These are phyloP conservation scores for Pyrrhosoma nymphula DNA, from an alignment of 2,888 invertebrate species.

Conservation along the genomic window DNA sequence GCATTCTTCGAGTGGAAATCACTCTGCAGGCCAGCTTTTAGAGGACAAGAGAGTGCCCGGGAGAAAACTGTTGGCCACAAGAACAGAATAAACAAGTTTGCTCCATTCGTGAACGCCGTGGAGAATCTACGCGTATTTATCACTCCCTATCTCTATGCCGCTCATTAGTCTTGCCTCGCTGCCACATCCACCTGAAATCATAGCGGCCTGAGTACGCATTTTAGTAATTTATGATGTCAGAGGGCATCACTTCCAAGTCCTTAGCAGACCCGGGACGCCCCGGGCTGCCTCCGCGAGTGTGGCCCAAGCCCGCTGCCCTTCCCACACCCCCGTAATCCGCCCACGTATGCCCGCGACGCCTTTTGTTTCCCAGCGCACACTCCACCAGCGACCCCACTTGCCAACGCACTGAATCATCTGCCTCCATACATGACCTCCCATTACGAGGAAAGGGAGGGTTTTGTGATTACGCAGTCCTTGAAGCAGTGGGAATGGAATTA, in stretches of 20 bases:
- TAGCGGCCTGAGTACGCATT: conserved; percentile 20
- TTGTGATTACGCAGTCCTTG: background rate
- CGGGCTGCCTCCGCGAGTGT: background rate
- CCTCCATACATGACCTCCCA: conserved; percentile 9
- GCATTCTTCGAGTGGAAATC: background rate
- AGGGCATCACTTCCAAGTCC: conserved; percentile 35
- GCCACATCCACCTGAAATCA: conserved; percentile 26
- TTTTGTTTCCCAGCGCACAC: background rate
- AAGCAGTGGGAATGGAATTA: background rate
- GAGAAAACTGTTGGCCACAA: background rate
- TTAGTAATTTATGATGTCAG: conserved; percentile 35
- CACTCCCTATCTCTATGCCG: conserved; percentile 2
- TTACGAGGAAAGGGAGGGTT: background rate
- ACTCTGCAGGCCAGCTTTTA: background rate
- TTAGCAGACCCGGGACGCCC: background rate
- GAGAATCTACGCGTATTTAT: conserved; percentile 39
- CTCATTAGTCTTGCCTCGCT: conserved; percentile 20
- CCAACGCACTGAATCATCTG: conserved; percentile 24
- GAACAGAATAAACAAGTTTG: conserved; percentile 36
- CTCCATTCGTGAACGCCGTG: conserved; percentile 22
- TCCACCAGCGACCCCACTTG: background rate
- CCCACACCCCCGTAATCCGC: background rate
- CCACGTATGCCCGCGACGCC: background rate
- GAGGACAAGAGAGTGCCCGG: background rate
- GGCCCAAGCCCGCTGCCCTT: background rate